Percentiles rank a stretch among this genome's conserved stretches.
Conservation (phyloP, 2,113 vertebrate genomes). For the human (Homo sapiens) region DNA sequence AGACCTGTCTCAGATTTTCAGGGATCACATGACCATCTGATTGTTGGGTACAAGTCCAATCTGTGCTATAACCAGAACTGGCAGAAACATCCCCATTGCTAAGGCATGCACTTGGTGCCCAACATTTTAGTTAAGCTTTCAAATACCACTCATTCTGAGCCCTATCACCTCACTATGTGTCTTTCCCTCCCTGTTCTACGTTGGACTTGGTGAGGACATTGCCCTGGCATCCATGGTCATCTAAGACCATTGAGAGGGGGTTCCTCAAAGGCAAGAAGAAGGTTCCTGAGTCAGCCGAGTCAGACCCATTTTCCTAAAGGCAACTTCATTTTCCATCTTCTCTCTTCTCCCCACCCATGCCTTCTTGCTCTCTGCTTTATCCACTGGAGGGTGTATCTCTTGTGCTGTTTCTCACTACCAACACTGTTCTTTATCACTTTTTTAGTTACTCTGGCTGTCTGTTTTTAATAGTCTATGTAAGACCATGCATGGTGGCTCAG, state of each 20-base stretch:
- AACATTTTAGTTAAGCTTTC: background rate
- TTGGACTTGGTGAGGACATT: fast-evolving
- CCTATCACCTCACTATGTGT: fast-evolving
- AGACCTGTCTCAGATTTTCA: too few species aligned
- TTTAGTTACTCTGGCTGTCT: background rate
- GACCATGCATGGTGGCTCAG: too few species aligned
- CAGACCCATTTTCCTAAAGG: fast-evolving
- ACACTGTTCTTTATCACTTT: background rate
- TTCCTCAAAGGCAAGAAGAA: background rate
- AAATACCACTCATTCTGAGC: background rate
- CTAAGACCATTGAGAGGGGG: too few species aligned
- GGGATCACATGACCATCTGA: background rate
- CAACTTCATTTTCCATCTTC: fast-evolving
- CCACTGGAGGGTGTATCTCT: too few species aligned
- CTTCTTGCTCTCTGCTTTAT: background rate
- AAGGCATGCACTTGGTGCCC: fast-evolving
- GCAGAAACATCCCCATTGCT: background rate
- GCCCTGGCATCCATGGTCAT: too few species aligned
- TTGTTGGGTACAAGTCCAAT: fast-evolving
- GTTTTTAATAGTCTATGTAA: too few species aligned
- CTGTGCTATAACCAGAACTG: background rate
- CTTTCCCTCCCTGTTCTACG: background rate
- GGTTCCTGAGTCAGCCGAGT: too few species aligned
- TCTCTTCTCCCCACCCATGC: fast-evolving
- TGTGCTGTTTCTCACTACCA: background rate